phyloP scores from a whole-genome alignment of 2,888 invertebrate species.

The Drepanosiphum platanoidis region DNA sequence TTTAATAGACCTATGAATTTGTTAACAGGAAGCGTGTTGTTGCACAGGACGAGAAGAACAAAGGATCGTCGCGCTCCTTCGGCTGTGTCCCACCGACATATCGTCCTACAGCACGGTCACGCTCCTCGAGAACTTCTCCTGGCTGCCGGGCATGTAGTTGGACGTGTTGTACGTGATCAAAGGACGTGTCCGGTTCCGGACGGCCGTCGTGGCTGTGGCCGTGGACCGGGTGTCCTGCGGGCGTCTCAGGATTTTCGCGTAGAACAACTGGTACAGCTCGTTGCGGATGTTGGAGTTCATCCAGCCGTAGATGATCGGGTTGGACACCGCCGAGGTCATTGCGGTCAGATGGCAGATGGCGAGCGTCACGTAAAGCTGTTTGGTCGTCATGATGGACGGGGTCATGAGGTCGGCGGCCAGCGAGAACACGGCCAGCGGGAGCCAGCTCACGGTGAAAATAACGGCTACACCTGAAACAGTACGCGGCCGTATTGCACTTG shows the following conservation, averaged over 20 bases:
- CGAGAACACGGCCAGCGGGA: slow-evolving; percentile 72
- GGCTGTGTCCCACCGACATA: neutral
- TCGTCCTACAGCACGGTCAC: slow-evolving; percentile 41
- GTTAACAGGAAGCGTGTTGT: no score
- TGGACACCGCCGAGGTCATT: slow-evolving; percentile 72
- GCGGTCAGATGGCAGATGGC: slow-evolving; percentile 72
- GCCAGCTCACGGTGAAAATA: slow-evolving; percentile 72
- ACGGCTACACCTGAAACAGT: slow-evolving; percentile 66
- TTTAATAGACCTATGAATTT: no score
- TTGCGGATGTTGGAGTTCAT: slow-evolving; percentile 72
- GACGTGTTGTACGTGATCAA: slow-evolving; percentile 51
- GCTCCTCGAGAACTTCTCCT: slow-evolving; percentile 34
- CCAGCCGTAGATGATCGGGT: slow-evolving; percentile 73
- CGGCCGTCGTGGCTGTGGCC: slow-evolving; percentile 31
- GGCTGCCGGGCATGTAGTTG: slow-evolving; percentile 45
- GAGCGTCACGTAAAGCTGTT: slow-evolving; percentile 67
- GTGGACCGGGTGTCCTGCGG: slow-evolving; percentile 13
- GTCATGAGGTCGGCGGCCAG: slow-evolving; percentile 67
- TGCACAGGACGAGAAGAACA: no score
- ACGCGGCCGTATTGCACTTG: neutral
- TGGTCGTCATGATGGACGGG: slow-evolving; percentile 64
- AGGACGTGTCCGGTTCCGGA: slow-evolving; percentile 27
- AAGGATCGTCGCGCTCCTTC: no score
- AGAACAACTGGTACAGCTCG: slow-evolving; percentile 67
- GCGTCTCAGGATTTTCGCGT: slow-evolving; percentile 57